Percentiles rank a stretch among this genome's conserved stretches.
Evolutionary conservation across 1,140 invertebrate genomes (phyloP).

Genomic region (Archivesica marissinica): DNA sequence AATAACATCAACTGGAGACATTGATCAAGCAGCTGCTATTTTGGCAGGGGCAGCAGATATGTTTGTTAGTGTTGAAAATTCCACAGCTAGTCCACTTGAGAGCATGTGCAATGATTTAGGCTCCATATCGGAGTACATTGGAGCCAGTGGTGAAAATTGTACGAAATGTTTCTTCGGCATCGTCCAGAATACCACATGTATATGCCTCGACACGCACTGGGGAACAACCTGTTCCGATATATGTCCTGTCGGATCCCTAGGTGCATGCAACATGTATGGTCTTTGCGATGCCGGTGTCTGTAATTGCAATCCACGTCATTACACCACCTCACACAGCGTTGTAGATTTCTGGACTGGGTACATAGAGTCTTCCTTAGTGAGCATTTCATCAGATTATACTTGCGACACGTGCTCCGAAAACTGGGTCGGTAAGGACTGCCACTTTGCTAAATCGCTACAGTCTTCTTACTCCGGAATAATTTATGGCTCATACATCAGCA

Average conservation of each 20-base stretch:
- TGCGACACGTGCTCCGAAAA: conserved; percentile 63
- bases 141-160: not conserved
- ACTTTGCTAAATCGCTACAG: conserved; percentile 52
- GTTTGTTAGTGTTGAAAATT: conserved; percentile 27
- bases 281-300: conserved; percentile 62
- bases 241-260: conserved; percentile 56
- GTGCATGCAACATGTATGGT: conserved; percentile 63
- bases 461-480: conserved; percentile 5
- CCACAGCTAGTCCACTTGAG: conserved; percentile 14
- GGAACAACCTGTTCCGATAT: conserved; percentile 56
- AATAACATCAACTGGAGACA: conserved; percentile 10
- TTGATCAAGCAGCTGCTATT: conserved; percentile 13
- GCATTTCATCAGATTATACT: conserved; percentile 42
- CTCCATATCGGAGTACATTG: conserved; percentile 38
- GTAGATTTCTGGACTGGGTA: conserved; percentile 41
- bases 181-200: conserved; percentile 51
- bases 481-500: conserved; percentile 65
- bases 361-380: not conserved
- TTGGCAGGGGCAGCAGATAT: conserved; percentile 51
- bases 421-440: conserved; percentile 67
- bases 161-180: conserved; percentile 65
- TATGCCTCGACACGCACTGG: conserved; percentile 63
- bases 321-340: conserved; percentile 21
- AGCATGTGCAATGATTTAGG: conserved; percentile 13
- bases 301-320: conserved; percentile 63